These are phyloP conservation scores for Aphrocallistes beatrix DNA, from an alignment of 37 sponge, comb jelly and placozoan genomes.

Conservation along the genomic window DNA sequence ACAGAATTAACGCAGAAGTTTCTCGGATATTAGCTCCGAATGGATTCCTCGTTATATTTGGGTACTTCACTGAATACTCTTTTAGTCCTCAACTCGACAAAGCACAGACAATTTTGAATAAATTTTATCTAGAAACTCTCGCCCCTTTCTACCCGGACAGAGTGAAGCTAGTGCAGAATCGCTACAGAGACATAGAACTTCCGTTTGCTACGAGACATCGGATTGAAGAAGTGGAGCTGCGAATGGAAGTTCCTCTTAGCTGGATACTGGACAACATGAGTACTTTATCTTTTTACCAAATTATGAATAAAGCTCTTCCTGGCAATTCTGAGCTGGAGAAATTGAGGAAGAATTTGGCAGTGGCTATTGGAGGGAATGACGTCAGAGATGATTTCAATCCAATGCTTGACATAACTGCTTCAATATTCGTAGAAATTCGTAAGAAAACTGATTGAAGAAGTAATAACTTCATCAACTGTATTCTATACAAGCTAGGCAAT, in stretches of 20 bases:
- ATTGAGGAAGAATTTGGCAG: neutral
- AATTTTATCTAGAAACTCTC: neutral
- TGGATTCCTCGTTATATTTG: neutral
- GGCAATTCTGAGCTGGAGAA: neutral
- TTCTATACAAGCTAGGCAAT: no score
- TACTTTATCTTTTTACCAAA: neutral
- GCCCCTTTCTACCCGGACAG: neutral
- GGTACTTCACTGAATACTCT: neutral
- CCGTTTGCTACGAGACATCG: neutral
- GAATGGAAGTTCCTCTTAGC: neutral
- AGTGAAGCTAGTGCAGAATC: neutral
- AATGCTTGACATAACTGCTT: neutral
- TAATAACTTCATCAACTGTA: no score
- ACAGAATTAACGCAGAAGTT: neutral
- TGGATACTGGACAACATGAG: neutral
- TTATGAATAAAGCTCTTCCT: neutral
- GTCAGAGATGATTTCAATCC: neutral
- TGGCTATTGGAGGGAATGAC: neutral
- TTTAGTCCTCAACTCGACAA: neutral
- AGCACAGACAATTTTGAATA: neutral
- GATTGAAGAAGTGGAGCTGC: neutral
- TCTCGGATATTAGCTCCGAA: neutral
- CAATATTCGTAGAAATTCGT: neutral
- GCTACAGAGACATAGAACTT: neutral
- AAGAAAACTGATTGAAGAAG: no score